These are phyloP conservation scores for Ormyrus thymus DNA, from an alignment of 2,888 invertebrate species.

Conservation along the genomic window DNA sequence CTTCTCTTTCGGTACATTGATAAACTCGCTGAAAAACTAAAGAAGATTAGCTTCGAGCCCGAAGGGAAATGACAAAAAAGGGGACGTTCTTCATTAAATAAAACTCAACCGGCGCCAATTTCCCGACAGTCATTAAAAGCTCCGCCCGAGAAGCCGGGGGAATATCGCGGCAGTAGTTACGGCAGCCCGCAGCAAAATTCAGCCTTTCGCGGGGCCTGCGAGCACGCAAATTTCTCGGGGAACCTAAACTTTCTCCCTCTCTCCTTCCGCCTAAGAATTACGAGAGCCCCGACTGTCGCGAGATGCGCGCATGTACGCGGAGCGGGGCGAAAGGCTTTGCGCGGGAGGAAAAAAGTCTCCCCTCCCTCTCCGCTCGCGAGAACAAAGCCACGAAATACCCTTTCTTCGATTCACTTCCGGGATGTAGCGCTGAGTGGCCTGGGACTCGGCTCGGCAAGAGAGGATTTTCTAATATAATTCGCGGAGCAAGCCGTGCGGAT, in stretches of 20 bases:
- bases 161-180: background rate
- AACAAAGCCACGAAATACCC: constrained; percentile 50
- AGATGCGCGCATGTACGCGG: background rate
- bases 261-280: background rate
- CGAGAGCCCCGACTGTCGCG: background rate
- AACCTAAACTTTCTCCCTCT: background rate
- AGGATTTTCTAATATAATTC: constrained; percentile 53
- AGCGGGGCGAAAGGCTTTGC: background rate
- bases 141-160: background rate
- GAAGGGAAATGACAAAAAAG: background rate
- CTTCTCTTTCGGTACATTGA: no score
- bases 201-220: constrained; percentile 3
- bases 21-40: no score
- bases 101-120: constrained; percentile 20
- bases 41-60: no score
- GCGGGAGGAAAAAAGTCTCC: constrained; percentile 13
- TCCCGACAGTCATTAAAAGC: constrained; percentile 38
- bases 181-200: constrained; percentile 25
- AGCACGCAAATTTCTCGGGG: constrained; percentile 35
- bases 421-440: constrained; percentile 24
- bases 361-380: background rate
- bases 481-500: background rate
- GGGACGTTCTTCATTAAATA: constrained; percentile 11
- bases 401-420: constrained; percentile 54
- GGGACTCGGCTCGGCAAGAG: background rate